Percentiles rank a stretch among this genome's conserved stretches.
phyloP scores from a whole-genome alignment of 1,140 invertebrate genomes.

The Euborellia annulipes region DNA sequence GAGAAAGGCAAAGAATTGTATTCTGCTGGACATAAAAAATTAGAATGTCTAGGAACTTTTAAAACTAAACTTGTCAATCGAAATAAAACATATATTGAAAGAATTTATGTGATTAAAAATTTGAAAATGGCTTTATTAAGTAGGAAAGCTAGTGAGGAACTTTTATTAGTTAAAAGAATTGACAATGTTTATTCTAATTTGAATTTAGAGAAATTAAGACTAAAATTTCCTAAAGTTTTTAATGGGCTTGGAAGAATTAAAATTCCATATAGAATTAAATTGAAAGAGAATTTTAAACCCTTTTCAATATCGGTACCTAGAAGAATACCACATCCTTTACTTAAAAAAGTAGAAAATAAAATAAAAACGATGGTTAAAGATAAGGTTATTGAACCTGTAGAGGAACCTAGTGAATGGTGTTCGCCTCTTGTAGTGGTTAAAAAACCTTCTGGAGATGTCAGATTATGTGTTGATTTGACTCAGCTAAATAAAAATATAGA shows the following conservation, averaged over 20 bases:
- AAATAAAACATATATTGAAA: too few relatives aligned
- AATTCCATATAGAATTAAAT: neutral
- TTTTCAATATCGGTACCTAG: conserved; percentile 13
- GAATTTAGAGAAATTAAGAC: too few relatives aligned
- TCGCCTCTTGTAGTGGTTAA: conserved; percentile 25
- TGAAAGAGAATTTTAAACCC: neutral
- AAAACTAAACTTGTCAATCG: too few relatives aligned
- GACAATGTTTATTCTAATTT: too few relatives aligned
- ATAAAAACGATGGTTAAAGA: conserved; percentile 15
- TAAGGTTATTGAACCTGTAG: conserved; percentile 21
- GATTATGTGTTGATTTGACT: conserved; percentile 27
- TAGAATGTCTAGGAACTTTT: too few relatives aligned
- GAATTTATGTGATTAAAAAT: too few relatives aligned
- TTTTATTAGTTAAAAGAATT: too few relatives aligned
- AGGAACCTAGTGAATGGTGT: conserved; percentile 24
- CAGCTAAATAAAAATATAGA: conserved; percentile 19
- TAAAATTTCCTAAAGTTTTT: conserved; percentile 1
- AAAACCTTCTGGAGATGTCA: conserved; percentile 22
- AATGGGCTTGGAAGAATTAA: conserved; percentile 2
- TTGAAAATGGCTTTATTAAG: too few relatives aligned
- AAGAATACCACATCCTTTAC: conserved; percentile 19
- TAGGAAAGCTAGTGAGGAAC: too few relatives aligned
- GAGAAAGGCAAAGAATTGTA: too few relatives aligned
- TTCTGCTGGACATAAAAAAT: too few relatives aligned
- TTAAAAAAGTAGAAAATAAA: conserved; percentile 15